Conservation (phyloP, 2,888 invertebrate species). For the Drosophila emarginata region DNA sequence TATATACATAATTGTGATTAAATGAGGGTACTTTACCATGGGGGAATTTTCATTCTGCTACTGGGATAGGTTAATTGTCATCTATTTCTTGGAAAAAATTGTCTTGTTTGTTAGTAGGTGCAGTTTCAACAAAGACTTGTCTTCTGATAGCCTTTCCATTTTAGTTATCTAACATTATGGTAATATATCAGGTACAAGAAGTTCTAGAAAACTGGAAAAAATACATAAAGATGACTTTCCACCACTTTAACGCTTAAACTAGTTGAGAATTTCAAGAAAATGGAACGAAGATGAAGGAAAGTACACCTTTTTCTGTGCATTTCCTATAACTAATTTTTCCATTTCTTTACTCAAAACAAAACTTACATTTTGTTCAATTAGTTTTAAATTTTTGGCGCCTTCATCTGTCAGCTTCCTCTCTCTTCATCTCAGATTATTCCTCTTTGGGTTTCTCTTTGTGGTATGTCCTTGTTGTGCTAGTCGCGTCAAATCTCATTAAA, state of each 20-base stretch:
- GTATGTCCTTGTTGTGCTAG: conserved; percentile 43
- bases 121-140: background rate
- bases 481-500: conserved; percentile 69
- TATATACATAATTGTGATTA: background rate
- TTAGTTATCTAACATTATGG: background rate
- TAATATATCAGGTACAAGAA: too few relatives aligned
- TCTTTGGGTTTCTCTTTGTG: conserved; percentile 42
- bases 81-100: background rate
- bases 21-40: background rate
- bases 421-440: conserved; percentile 12
- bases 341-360: background rate
- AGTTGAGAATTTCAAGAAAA: too few relatives aligned
- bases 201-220: too few relatives aligned
- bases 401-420: conserved; percentile 26
- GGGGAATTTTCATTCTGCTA: background rate
- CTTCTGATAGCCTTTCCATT: background rate
- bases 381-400: conserved; percentile 21
- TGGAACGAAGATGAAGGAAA: too few relatives aligned
- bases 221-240: too few relatives aligned
- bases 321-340: too few relatives aligned
- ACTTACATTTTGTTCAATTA: background rate
- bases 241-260: too few relatives aligned
- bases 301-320: too few relatives aligned
- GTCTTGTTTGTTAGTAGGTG: background rate
- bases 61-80: background rate